These are phyloP conservation scores for Phyllopteryx taeniolatus DNA, from an alignment of 2,113 vertebrate genomes.

Conservation along the genomic window DNA sequence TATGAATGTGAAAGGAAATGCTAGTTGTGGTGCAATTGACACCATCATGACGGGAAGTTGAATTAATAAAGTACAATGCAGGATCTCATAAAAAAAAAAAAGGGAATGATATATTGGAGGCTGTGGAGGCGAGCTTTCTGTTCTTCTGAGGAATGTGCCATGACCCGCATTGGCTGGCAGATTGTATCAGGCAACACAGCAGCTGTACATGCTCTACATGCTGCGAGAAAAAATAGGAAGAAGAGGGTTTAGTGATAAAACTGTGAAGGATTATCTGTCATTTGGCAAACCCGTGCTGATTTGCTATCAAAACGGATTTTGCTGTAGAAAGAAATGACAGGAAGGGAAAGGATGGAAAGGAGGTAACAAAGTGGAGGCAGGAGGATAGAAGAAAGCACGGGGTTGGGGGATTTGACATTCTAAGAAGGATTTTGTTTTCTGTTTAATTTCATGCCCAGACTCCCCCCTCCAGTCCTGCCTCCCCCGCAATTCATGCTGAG, in stretches of 20 bases:
- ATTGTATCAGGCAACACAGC: constrained; percentile 71
- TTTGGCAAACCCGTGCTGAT: constrained; percentile 63
- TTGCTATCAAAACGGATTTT: constrained; percentile 73
- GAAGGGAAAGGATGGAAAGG: constrained; percentile 51
- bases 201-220: constrained; percentile 56
- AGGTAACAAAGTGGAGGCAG: constrained; percentile 33
- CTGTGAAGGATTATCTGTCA: constrained; percentile 75
- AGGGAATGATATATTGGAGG: constrained; percentile 51
- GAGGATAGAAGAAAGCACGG: constrained; percentile 29
- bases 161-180: constrained; percentile 57
- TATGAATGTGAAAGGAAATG: background rate
- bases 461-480: constrained; percentile 30
- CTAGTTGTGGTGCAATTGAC: background rate
- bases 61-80: background rate
- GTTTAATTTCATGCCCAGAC: constrained; percentile 59
- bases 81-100: constrained; percentile 23
- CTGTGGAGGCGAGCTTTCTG: constrained; percentile 37
- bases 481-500: constrained; percentile 51
- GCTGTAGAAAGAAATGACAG: constrained; percentile 58
- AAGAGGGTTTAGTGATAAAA: constrained; percentile 71
- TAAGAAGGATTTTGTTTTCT: constrained; percentile 62
- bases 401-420: constrained; percentile 45
- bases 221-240: constrained; percentile 66
- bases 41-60: background rate
- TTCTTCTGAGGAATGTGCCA: constrained; percentile 68